Evolutionary conservation across 2,797 vertebrate species (phyloP).

Genomic region (Semaprochilodus insignis): DNA sequence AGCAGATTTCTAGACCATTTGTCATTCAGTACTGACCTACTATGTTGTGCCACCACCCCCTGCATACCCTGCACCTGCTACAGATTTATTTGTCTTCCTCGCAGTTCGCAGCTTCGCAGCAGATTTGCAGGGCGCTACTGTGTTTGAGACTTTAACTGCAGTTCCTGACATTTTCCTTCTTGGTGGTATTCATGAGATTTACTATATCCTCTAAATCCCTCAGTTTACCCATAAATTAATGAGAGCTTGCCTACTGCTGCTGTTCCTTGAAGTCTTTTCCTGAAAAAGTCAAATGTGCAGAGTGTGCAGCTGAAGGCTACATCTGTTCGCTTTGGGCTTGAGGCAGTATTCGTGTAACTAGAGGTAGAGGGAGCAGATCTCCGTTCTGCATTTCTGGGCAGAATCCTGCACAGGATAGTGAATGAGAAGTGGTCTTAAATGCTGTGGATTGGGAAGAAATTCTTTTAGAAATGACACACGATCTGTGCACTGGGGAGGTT

Average conservation of each 20-base stretch:
- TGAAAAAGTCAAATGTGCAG: neutral
- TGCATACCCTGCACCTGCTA: neutral
- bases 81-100: neutral
- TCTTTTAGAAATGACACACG: neutral
- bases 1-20: neutral
- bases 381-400: neutral
- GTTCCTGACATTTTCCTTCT: slow-evolving; percentile 12
- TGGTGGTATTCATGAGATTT: slow-evolving; percentile 23
- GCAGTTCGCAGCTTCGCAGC: neutral
- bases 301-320: neutral
- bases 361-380: slow-evolving; percentile 2
- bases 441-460: neutral
- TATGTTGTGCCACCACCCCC: neutral
- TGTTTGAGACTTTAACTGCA: neutral
- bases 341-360: neutral
- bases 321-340: neutral
- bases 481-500: slow-evolving; percentile 10
- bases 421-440: neutral
- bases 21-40: neutral
- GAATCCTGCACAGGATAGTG: neutral
- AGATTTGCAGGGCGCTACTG: neutral
- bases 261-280: neutral
- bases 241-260: neutral
- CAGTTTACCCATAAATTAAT: slow-evolving; percentile 28
- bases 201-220: slow-evolving; percentile 16